A percentile compares a stretch with the other conserved stretches of the same genome.
Conservation (phyloP, 64 coral and sea anemone species). For the Actinia tenebrosa region DNA sequence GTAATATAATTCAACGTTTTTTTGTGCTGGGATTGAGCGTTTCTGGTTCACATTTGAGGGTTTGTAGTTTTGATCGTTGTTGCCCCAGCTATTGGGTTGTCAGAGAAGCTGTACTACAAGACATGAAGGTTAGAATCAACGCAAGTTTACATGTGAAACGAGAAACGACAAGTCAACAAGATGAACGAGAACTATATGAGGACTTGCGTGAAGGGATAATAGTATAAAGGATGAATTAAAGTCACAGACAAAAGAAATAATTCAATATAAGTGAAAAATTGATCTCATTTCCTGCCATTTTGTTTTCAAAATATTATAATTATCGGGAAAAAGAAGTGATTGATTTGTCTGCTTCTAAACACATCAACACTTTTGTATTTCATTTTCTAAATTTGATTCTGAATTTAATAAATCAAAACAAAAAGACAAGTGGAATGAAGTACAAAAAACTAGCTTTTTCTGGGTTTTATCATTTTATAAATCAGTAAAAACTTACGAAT, state of each 20-base stretch:
- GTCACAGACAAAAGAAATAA: background rate
- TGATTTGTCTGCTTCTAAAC: background rate
- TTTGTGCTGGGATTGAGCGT: constrained; percentile 40
- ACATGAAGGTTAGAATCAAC: constrained; percentile 21
- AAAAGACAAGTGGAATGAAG: background rate
- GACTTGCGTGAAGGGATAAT: constrained; percentile 14
- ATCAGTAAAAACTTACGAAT: no score
- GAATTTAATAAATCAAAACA: background rate
- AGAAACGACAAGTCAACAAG: background rate
- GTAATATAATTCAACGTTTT: constrained; percentile 27
- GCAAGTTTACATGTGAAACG: background rate
- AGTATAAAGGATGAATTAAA: background rate
- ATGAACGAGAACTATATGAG: background rate
- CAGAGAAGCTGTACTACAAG: constrained; percentile 37
- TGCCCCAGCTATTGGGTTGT: constrained; percentile 53
- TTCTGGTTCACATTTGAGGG: constrained; percentile 37
- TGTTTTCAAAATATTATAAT: background rate
- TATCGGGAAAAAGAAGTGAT: background rate
- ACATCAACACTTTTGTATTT: background rate
- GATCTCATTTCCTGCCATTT: background rate
- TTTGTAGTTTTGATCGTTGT: constrained; percentile 25
- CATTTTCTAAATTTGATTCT: background rate
- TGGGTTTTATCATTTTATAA: background rate
- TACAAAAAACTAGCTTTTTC: background rate
- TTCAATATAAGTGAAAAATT: background rate